A percentile compares a stretch with the other conserved stretches of the same genome.
Conservation (phyloP, 2,113 vertebrate species). For the Trematocara marginatum region DNA sequence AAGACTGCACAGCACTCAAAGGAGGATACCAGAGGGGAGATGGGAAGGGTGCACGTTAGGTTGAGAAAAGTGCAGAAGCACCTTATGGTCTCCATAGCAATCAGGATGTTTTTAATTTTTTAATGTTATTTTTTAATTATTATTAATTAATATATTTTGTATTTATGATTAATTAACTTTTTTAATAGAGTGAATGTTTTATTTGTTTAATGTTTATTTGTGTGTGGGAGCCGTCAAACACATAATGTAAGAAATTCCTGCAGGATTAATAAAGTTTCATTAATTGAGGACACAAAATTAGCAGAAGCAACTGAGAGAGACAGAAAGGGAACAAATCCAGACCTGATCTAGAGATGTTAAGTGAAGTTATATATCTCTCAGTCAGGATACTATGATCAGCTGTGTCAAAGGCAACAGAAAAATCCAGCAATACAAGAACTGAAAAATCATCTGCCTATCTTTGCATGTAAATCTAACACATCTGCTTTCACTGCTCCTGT, state of each 20-base stretch:
- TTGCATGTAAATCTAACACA: neutral
- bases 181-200: neutral
- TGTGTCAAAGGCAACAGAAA: neutral
- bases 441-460: neutral
- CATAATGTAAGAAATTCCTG: neutral
- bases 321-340: neutral
- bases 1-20: neutral
- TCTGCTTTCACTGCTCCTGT: neutral
- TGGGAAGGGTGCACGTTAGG: neutral
- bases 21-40: neutral
- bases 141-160: neutral
- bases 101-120: neutral
- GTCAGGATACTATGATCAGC: neutral
- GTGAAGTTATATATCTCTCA: neutral
- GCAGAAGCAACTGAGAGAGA: neutral
- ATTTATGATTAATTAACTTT: neutral
- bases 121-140: neutral
- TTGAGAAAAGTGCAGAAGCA: neutral
- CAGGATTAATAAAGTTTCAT: neutral
- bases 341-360: neutral
- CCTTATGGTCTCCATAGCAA: neutral
- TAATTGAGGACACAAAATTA: neutral
- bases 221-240: neutral
- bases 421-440: neutral
- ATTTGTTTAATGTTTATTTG: neutral